A percentile compares a stretch with the other conserved stretches of the same genome.
These are phyloP conservation scores for Adelges cooleyi DNA, from an alignment of 1,140 invertebrate species.

Conservation along the genomic window DNA sequence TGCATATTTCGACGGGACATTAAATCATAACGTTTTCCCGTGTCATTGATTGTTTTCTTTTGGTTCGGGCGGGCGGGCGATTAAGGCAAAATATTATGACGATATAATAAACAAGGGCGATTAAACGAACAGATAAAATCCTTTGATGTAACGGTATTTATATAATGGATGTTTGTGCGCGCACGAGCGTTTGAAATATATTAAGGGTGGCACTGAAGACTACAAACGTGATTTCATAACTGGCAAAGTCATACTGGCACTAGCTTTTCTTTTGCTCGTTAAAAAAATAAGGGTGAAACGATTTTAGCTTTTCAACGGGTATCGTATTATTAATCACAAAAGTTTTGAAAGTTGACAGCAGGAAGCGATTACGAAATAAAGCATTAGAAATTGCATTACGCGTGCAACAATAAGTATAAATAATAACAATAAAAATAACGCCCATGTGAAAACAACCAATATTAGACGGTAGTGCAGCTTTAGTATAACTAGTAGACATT, in stretches of 20 bases:
- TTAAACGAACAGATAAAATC: slow-evolving; percentile 16
- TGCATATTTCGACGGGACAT: slow-evolving; percentile 21
- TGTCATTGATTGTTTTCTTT: slow-evolving; percentile 22
- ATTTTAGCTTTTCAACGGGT: not conserved
- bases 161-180: not conserved
- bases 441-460: slow-evolving; percentile 2
- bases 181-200: not conserved
- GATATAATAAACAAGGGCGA: slow-evolving; percentile 7
- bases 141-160: too few species aligned
- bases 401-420: slow-evolving; percentile 20
- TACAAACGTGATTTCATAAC: slow-evolving; percentile 5
- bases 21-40: slow-evolving; percentile 28
- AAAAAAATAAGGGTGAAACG: slow-evolving; percentile 7
- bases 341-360: slow-evolving; percentile 26
- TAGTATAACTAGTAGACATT: too few species aligned
- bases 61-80: too few species aligned
- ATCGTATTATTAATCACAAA: slow-evolving; percentile 22
- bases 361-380: slow-evolving; percentile 20
- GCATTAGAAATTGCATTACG: slow-evolving; percentile 18
- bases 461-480: too few species aligned
- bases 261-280: not conserved
- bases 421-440: too few species aligned
- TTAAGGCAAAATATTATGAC: slow-evolving; percentile 17
- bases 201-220: not conserved
- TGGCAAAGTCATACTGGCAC: slow-evolving; percentile 2